Evolutionary conservation across 2,888 invertebrate genomes (phyloP).

Genomic region (Thelaira solivaga): DNA sequence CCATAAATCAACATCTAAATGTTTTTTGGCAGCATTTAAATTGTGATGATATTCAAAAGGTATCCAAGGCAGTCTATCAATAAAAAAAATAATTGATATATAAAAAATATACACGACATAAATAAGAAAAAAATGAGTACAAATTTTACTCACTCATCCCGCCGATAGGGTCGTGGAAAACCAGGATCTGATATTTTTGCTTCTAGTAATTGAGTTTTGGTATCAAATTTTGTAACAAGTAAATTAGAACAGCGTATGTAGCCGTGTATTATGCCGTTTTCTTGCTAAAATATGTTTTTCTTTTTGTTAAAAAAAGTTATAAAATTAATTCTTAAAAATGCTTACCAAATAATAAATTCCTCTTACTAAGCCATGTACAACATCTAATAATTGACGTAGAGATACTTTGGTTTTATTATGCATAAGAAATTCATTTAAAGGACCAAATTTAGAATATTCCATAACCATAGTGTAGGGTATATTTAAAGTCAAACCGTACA

Average conservation of each 20-base stretch:
- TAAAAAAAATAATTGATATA: background rate
- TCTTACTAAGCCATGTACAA: conserved; percentile 87
- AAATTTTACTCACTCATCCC: conserved; percentile 80
- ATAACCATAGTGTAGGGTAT: conserved; percentile 88
- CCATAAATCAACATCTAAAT: conserved; percentile 90
- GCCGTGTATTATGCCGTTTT: conserved; percentile 89
- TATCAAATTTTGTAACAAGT: conserved; percentile 85
- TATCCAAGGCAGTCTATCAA: conserved; percentile 89
- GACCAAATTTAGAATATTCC: conserved; percentile 88
- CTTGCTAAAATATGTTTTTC: conserved; percentile 78
- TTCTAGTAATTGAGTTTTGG: conserved; percentile 80
- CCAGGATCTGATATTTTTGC: conserved; percentile 92
- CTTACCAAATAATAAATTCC: conserved; percentile 90
- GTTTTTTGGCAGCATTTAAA: conserved; percentile 82
- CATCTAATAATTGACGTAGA: conserved; percentile 87
- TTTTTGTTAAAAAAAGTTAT: background rate
- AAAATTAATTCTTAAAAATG: conserved; percentile 25
- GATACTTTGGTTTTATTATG: conserved; percentile 79
- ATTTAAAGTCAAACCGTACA: conserved; percentile 87
- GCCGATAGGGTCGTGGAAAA: conserved; percentile 80
- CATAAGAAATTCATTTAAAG: conserved; percentile 81
- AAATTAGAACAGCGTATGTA: conserved; percentile 89
- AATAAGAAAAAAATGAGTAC: background rate
- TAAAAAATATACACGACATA: background rate
- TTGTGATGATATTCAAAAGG: conserved; percentile 89